Conservation (phyloP, 1,140 invertebrate genomes). For the Macrotrachela quadricornifera region DNA sequence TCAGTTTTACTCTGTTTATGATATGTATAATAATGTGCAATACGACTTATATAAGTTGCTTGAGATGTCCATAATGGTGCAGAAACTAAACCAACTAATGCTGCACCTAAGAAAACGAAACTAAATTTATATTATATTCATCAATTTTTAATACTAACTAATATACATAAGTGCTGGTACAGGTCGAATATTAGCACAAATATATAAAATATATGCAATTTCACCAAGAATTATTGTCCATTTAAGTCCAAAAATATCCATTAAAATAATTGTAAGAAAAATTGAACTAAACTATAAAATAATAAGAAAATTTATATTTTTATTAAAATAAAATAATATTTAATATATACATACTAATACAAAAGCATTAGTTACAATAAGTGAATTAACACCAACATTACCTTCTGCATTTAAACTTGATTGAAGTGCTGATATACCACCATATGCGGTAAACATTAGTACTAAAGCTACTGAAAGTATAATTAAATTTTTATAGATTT, state of each 20-base stretch:
- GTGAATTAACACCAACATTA: conserved; percentile 1
- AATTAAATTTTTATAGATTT: conserved; percentile 5
- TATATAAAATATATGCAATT: conserved; percentile 75
- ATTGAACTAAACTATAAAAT: conserved; percentile 50
- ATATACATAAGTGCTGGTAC: conserved; percentile 12
- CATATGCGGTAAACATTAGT: conserved; percentile 4
- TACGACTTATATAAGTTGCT: conserved; percentile 78
- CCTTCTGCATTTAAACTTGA: conserved; percentile 7
- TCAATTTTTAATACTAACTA: too few species aligned
- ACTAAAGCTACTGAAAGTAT: background rate
- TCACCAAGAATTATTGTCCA: conserved; percentile 75
- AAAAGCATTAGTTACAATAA: conserved; percentile 55
- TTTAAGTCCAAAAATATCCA: conserved; percentile 70
- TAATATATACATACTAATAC: conserved; percentile 26
- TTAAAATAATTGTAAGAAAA: conserved; percentile 56
- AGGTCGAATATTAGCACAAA: conserved; percentile 72
- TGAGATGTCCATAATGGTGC: conserved; percentile 90
- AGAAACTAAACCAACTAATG: conserved; percentile 40
- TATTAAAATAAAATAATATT: too few species aligned
- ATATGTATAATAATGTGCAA: conserved; percentile 46
- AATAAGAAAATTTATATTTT: too few species aligned
- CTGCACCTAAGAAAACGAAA: too few species aligned
- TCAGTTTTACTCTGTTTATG: conserved; percentile 44
- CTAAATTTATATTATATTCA: too few species aligned
- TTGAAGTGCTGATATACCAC: conserved; percentile 3